phyloP scores from a whole-genome alignment of 2,113 vertebrate genomes.

The Pleuronectes platessa region DNA sequence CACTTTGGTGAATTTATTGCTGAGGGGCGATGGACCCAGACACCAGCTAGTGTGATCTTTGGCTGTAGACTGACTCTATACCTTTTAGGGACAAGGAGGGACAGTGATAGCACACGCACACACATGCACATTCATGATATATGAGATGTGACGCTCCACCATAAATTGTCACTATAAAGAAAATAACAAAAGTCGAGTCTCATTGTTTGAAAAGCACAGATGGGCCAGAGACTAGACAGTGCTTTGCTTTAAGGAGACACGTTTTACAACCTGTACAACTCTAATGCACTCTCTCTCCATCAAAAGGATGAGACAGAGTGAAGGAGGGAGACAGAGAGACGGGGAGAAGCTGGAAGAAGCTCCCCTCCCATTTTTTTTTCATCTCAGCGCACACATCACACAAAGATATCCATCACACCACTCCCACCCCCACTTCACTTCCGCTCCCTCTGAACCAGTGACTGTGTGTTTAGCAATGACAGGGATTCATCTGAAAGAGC shows the following conservation, averaged over 20 bases:
- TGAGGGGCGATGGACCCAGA: conserved; percentile 38
- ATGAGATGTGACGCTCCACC: conserved; percentile 58
- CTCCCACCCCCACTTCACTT: conserved; percentile 62
- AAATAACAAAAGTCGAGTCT: conserved; percentile 64
- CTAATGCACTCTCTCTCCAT: conserved; percentile 27
- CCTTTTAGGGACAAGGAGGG: conserved; percentile 48
- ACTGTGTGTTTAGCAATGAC: conserved; percentile 70
- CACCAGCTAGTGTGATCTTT: conserved; percentile 46
- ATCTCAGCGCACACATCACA: conserved; percentile 66
- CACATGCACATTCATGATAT: conserved; percentile 55
- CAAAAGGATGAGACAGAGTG: conserved; percentile 32
- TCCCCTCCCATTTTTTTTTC: conserved; percentile 57
- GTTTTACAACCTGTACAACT: conserved; percentile 54
- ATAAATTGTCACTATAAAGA: conserved; percentile 74
- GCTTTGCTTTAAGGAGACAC: conserved; percentile 31
- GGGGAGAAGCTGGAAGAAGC: conserved; percentile 46
- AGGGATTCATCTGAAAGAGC: conserved; percentile 67
- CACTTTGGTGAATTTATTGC: conserved; percentile 63
- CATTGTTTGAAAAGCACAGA: conserved; percentile 64
- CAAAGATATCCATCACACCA: conserved; percentile 76
- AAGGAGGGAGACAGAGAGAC: conserved; percentile 48
- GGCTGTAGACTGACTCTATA: conserved; percentile 55
- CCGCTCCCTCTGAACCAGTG: conserved; percentile 39
- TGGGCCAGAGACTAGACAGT: conserved; percentile 61
- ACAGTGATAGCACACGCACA: conserved; percentile 22